A percentile compares a stretch with the other conserved stretches of the same genome.
Evolutionary conservation across 2,888 invertebrate genomes (phyloP).

Genomic region (Elaeidobius kamerunicus): DNA sequence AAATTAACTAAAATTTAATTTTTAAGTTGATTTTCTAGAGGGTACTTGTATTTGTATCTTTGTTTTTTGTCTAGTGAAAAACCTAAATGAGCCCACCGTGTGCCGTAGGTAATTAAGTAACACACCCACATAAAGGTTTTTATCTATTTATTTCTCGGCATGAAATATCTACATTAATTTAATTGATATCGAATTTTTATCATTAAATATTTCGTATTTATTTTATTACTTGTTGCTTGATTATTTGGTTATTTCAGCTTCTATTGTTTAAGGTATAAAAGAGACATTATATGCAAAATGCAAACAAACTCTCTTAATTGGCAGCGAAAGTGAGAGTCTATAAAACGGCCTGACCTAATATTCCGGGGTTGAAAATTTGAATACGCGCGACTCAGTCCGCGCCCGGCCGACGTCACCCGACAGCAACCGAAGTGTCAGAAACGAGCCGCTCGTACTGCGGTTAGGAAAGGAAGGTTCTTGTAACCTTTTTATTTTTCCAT

Average conservation of each 20-base stretch:
- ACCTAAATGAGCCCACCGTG: constrained; percentile 27
- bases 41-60: no score
- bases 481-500: constrained; percentile 46
- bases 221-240: neutral
- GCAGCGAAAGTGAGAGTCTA: constrained; percentile 1
- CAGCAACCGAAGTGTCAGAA: constrained; percentile 41
- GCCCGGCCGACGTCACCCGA: constrained; percentile 43
- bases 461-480: constrained; percentile 41
- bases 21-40: neutral
- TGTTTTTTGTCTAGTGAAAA: no score
- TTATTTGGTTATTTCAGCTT: neutral
- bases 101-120: constrained; percentile 21
- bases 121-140: constrained; percentile 25
- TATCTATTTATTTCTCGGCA: constrained; percentile 22
- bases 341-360: constrained; percentile 2
- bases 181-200: constrained; percentile 24
- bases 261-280: neutral
- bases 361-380: constrained; percentile 26
- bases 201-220: constrained; percentile 5
- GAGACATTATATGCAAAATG: no score
- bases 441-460: constrained; percentile 45
- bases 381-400: constrained; percentile 38
- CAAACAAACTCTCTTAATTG: neutral
- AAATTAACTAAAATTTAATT: constrained; percentile 4
- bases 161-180: constrained; percentile 25